These are phyloP conservation scores for Hippocampus abdominalis DNA, from an alignment of 2,113 vertebrate genomes.

Conservation along the genomic window DNA sequence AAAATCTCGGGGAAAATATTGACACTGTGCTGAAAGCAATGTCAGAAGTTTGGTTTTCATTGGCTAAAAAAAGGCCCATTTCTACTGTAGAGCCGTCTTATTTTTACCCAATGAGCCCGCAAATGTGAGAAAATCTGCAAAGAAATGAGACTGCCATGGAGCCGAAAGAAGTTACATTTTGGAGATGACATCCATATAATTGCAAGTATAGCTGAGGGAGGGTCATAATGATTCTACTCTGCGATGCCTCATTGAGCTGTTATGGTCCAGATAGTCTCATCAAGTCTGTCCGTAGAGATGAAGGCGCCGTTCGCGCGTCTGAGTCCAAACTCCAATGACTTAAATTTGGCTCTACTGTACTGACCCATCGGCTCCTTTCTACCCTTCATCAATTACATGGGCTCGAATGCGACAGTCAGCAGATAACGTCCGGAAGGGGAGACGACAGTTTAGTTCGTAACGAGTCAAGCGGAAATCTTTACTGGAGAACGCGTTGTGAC, in stretches of 20 bases:
- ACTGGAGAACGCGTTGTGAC: no score
- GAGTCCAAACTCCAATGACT: conserved; percentile 34
- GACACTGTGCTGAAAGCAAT: not conserved
- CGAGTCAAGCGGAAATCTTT: not conserved
- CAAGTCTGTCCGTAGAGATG: conserved; percentile 44
- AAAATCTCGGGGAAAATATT: not conserved
- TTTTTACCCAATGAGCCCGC: not conserved
- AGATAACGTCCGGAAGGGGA: not conserved
- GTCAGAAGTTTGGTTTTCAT: not conserved
- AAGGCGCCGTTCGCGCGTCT: conserved; percentile 32
- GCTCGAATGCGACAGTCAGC: not conserved
- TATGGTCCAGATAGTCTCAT: conserved; percentile 48
- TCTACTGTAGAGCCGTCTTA: not conserved
- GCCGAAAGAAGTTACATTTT: not conserved
- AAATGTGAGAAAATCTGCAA: not conserved
- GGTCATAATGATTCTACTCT: conserved; percentile 39
- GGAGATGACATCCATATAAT: conserved; percentile 32
- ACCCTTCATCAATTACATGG: not conserved
- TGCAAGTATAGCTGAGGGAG: conserved; percentile 25
- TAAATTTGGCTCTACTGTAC: conserved; percentile 22
- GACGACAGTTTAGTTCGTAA: not conserved
- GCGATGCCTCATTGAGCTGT: conserved; percentile 40
- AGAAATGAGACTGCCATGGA: not conserved
- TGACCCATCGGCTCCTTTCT: conserved; percentile 32
- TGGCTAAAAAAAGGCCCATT: not conserved